Base-by-base conservation (phyloP, 2,797 vertebrate genomes). In the Botia almorhae region DNA sequence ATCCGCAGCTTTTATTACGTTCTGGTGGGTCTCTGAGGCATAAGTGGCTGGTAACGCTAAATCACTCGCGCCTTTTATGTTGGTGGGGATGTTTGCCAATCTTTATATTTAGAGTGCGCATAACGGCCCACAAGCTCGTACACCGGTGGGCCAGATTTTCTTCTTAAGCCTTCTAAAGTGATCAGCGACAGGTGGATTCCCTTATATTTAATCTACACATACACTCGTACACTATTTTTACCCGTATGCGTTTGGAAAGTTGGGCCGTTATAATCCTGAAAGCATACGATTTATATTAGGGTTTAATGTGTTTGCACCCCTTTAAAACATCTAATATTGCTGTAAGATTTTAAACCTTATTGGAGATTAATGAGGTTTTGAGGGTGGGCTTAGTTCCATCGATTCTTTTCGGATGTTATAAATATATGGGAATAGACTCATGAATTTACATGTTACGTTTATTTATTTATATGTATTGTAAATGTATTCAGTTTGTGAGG, bases 71-170 rank as follows among this genome's bases (percentile, higher is more conserved):
- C 93, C 90, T 94, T 87, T 88, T 92, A 88, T 71, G 89, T 93
- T 94, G 92, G 88, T 93, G 92, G 92, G 92, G 88, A 91, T 92
- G 92, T 91, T 93, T 91, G 78, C 92, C 93, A 93, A 92, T 91
- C 90, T 93, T 90, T 90, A 91, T 92, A 93, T 94, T 90, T 80
- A 82, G 39, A 69, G 68, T 58, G 26, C 33, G 51, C 43, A 70
- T 50, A 81, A 69, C 67, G 50, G 76, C 74, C 79, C 69, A 60
- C 46, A 39, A 72, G 53, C 33, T 87, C 73, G 13, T 56, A 80
- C 87, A 88, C 80, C 55, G 55, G 23, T 69, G 17, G 70, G 21
- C 3, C 43, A 63, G 6, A 26, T 50, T 14, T 50, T 50, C 10
- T 43, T 87, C 19, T 10, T 1, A 46, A 43, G n/a, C 64, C 7